A percentile compares a stretch with the other conserved stretches of the same genome.
Conservation (phyloP, 1,140 invertebrate genomes). For the Probaryconus sp. region DNA sequence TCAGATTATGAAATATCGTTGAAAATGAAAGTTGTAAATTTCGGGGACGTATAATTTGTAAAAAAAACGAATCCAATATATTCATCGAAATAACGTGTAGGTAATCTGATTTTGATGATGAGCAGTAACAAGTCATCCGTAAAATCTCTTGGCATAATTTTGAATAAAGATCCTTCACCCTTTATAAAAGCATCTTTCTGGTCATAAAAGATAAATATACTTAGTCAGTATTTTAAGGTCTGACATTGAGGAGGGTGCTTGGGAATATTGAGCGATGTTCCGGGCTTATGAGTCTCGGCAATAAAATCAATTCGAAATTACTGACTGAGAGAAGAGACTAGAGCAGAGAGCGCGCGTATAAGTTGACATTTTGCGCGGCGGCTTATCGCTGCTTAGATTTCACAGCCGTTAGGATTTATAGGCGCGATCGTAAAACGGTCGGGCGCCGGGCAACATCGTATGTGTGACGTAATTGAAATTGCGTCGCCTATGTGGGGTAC, state of each 20-base stretch:
- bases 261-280: conserved; percentile 19
- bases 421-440: conserved; percentile 41
- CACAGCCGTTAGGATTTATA: conserved; percentile 48
- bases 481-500: conserved; percentile 23
- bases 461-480: conserved; percentile 50
- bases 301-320: conserved; percentile 36
- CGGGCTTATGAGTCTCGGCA: conserved; percentile 11
- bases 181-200: conserved; percentile 10
- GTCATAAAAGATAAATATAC: conserved; percentile 18
- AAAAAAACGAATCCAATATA: no score
- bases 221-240: conserved; percentile 8
- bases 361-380: conserved; percentile 36
- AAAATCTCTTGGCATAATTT: conserved; percentile 1
- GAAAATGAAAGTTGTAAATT: no score
- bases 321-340: no score
- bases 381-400: conserved; percentile 54
- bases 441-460: conserved; percentile 20
- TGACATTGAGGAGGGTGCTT: conserved; percentile 15
- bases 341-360: conserved; percentile 65
- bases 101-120: no score
- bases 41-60: no score
- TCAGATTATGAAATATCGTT: no score
- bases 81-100: no score
- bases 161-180: conserved; percentile 5
- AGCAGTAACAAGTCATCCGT: no score